phyloP scores from a whole-genome alignment of 2,888 invertebrate species.

The Heliconius charithonia region DNA sequence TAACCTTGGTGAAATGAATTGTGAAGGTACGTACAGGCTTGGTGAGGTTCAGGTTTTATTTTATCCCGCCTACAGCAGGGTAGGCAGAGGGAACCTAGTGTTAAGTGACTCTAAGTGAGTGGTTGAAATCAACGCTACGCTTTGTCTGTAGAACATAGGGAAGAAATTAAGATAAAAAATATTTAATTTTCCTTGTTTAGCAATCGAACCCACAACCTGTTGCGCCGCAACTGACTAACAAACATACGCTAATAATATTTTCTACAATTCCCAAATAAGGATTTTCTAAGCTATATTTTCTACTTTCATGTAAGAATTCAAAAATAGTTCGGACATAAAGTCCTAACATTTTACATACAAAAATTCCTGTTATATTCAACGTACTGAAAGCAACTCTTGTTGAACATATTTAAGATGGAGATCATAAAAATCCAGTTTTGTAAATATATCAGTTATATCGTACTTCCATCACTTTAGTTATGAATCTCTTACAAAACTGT shows the following conservation, averaged over 20 bases:
- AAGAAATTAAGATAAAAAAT: too few relatives aligned
- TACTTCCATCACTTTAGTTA: constrained; percentile 1
- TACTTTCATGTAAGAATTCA: background rate
- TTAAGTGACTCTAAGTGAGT: too few relatives aligned
- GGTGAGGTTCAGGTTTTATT: background rate
- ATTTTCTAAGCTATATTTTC: background rate
- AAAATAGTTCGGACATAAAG: background rate
- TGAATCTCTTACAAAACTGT: background rate
- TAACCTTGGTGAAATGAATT: constrained; percentile 17
- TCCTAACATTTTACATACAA: background rate
- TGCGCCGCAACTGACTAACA: too few relatives aligned
- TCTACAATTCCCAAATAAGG: background rate
- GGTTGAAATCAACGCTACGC: too few relatives aligned
- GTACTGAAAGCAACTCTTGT: background rate
- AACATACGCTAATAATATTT: background rate
- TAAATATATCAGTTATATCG: background rate
- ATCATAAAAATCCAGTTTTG: background rate
- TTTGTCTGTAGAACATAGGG: too few relatives aligned
- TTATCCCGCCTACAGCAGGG: too few relatives aligned
- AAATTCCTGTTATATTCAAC: background rate
- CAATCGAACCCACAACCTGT: too few relatives aligned
- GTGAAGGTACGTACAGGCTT: background rate
- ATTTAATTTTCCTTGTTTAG: too few relatives aligned
- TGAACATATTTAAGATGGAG: background rate
- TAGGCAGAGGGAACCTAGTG: too few relatives aligned